A percentile compares a stretch with the other conserved stretches of the same genome.
These are phyloP conservation scores for Urosaurus nigricauda DNA, from an alignment of 2,797 vertebrate species.

Conservation along the genomic window DNA sequence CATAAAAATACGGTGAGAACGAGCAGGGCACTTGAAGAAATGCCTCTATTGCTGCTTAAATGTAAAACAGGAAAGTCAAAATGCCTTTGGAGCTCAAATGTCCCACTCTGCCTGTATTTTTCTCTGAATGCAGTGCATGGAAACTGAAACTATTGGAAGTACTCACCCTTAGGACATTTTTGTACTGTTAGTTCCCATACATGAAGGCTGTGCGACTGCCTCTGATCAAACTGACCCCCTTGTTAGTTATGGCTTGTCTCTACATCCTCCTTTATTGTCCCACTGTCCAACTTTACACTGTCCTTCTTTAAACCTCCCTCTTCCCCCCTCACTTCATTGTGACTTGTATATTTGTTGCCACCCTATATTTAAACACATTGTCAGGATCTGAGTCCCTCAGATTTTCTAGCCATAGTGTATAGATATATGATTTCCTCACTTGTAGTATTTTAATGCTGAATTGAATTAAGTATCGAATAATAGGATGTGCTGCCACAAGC, in stretches of 20 bases:
- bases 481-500: too few species aligned
- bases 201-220: background rate
- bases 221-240: background rate
- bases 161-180: background rate
- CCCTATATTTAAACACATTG: background rate
- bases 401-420: too few species aligned
- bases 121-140: background rate
- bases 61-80: slow-evolving; percentile 42
- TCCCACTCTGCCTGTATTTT: slow-evolving; percentile 25
- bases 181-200: background rate
- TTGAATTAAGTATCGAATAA: too few species aligned
- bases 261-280: background rate
- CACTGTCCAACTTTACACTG: background rate
- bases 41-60: slow-evolving; percentile 21
- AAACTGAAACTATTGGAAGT: background rate
- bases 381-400: too few species aligned
- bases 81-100: slow-evolving; percentile 39
- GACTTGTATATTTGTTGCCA: background rate
- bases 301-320: too few species aligned
- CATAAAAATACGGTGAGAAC: slow-evolving; percentile 65
- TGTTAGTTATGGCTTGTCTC: background rate
- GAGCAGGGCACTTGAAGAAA: slow-evolving; percentile 39
- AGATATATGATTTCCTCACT: too few species aligned
- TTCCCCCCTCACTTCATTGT: background rate
- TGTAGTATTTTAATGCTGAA: too few species aligned